phyloP scores from a whole-genome alignment of 2,113 vertebrate species.

The Lates calcarifer region DNA sequence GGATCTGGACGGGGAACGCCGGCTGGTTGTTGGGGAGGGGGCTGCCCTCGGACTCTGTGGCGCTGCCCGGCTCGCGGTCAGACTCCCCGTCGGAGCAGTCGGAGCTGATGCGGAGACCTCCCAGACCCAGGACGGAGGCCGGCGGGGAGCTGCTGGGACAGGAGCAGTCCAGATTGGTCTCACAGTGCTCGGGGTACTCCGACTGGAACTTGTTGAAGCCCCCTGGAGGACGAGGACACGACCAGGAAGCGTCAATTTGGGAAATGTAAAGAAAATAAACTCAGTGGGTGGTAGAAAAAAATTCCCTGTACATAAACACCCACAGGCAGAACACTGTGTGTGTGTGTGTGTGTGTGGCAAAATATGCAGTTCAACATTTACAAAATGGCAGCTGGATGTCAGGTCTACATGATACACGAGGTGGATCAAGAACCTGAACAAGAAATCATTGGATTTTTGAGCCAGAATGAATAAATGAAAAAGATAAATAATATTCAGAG shows the following conservation, averaged over 20 bases:
- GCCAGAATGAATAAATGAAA: not conserved
- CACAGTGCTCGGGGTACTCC: constrained; percentile 95
- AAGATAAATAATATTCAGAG: not conserved
- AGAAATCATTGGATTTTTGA: not conserved
- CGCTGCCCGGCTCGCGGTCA: constrained; percentile 95
- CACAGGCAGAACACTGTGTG: not conserved
- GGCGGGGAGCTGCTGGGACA: constrained; percentile 94
- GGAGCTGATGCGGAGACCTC: constrained; percentile 95
- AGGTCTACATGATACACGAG: not conserved
- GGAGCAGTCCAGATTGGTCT: constrained; percentile 94
- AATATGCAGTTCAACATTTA: not conserved
- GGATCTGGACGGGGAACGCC: constrained; percentile 97
- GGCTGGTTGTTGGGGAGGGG: constrained; percentile 95
- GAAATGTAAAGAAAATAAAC: not conserved
- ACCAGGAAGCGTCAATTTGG: not conserved
- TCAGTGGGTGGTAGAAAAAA: not conserved
- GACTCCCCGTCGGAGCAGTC: constrained; percentile 98
- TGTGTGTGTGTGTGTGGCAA: not conserved
- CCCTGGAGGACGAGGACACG: constrained; percentile 80
- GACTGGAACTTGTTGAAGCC: constrained; percentile 99
- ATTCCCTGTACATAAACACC: not conserved
- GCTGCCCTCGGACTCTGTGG: constrained; percentile 96
- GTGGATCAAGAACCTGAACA: not conserved
- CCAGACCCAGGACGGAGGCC: constrained; percentile 92
- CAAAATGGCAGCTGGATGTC: constrained; percentile 31